Base-by-base conservation (phyloP, 2,888 invertebrate genomes). In the Drosophila neotestacea region DNA sequence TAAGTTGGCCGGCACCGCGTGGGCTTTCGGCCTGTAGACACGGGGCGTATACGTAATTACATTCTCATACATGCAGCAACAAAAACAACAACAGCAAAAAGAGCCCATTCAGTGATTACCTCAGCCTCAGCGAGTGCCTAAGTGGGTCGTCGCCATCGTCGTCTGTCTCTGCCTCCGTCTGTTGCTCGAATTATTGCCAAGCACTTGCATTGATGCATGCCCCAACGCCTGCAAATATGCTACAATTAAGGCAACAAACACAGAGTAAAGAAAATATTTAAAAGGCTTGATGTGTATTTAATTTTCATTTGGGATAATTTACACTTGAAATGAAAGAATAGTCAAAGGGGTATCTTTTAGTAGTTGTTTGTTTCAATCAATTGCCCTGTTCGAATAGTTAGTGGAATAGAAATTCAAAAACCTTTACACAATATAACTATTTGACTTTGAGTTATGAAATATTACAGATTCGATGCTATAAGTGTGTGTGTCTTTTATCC, bases 11-110 rank as follows among this genome's bases (percentile, higher is more conserved):
- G 54, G 66, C 67, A 46, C 48, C 13, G 68, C 79, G 87, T 77
- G 81, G 79, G 81, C 66, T 58, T 56, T 32, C 22, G 51, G 60
- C 61, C 51, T 46, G 47, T 16, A 66, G 56, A 73, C 52, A 73
- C 77, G 65, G 66, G 75, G 79, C 79, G 75, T 81, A 72, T 81
- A 70, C 81, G 70, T 67, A 78, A 79, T 79, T 72, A 63, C 54
- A 67, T 48, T 41, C 61, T 56, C 34, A 38, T 52, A 42, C 51
- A 51, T 54, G 63, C 66, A 72, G 61, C 68, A 66, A 36, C 16
- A 52, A 30, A 9, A 10, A 55, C 42, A 44, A 32, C 32, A 32
- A 32, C 6, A 9, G 7, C 32, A 41, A 41, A 48, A 27, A 9
- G 16, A 41, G 47, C 47, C 34, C 58, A 62, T 36, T 72, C 68